Percentiles rank a stretch among this genome's conserved stretches.
These are phyloP conservation scores for Protosalanx chinensis DNA, from an alignment of 2,797 vertebrate species.

Conservation along the genomic window DNA sequence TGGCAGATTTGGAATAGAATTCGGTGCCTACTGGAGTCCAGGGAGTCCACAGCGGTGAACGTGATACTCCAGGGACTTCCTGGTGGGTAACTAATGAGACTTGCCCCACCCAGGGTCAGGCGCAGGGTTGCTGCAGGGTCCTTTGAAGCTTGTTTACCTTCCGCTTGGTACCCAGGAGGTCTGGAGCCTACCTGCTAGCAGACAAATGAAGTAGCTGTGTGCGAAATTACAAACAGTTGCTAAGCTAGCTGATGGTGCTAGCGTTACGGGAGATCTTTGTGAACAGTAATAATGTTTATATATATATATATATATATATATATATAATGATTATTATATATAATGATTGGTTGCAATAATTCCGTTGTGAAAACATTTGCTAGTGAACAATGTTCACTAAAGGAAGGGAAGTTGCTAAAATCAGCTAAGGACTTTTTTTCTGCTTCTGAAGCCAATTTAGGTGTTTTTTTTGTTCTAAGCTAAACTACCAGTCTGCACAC, in stretches of 20 bases:
- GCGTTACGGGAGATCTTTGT: not conserved
- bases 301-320: too few relatives aligned
- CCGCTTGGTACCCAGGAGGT: conserved; percentile 54
- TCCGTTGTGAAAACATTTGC: too few relatives aligned
- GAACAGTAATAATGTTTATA: too few relatives aligned
- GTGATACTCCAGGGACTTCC: conserved; percentile 59
- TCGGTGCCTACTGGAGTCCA: conserved; percentile 31
- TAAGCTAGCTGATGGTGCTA: conserved; percentile 6
- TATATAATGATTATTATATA: too few relatives aligned
- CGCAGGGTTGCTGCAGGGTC: conserved; percentile 56
- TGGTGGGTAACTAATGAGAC: conserved; percentile 61
- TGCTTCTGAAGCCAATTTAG: too few relatives aligned
- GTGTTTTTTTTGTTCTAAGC: too few relatives aligned
- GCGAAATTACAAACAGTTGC: conserved; percentile 14
- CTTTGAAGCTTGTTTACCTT: conserved; percentile 69
- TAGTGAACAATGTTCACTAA: too few relatives aligned
- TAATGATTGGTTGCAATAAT: too few relatives aligned
- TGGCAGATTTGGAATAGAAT: not conserved
- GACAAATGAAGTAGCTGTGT: conserved; percentile 53
- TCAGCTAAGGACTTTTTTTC: too few relatives aligned
- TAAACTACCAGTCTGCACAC: too few relatives aligned
- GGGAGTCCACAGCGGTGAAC: conserved; percentile 32
- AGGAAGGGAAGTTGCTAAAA: too few relatives aligned
- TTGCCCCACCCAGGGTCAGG: conserved; percentile 62
- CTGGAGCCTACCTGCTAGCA: conserved; percentile 40